Evolutionary conservation across 2,797 vertebrate species (phyloP).

Genomic region (Coreius guichenoti): DNA sequence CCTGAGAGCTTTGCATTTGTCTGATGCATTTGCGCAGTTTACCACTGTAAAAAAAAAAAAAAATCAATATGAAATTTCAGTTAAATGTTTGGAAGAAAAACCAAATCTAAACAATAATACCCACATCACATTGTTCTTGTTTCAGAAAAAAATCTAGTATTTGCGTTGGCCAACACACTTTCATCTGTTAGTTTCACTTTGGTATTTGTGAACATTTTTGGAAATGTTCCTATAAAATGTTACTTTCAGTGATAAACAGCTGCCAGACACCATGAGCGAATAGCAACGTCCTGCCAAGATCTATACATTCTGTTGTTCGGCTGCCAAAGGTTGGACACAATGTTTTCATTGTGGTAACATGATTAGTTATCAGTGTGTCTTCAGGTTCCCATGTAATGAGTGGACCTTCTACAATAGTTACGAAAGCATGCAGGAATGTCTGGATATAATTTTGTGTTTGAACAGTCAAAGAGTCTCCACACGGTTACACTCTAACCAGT

Average conservation of each 20-base stretch:
- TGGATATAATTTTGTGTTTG: slow-evolving; percentile 18
- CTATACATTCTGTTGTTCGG: slow-evolving; percentile 14
- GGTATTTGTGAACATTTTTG: slow-evolving; percentile 7
- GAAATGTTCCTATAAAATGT: slow-evolving; percentile 13
- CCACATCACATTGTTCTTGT: not conserved
- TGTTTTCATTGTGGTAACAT: slow-evolving; percentile 41
- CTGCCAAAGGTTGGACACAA: slow-evolving; percentile 4
- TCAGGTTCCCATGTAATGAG: slow-evolving; percentile 33
- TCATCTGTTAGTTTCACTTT: slow-evolving; percentile 14
- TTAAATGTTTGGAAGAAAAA: slow-evolving; percentile 26
- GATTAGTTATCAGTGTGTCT: slow-evolving; percentile 35
- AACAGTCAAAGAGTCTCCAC: slow-evolving; percentile 27
- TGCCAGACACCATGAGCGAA: slow-evolving; percentile 8
- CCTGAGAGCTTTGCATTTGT: too few relatives aligned
- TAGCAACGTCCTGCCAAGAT: slow-evolving; percentile 10
- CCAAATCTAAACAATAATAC: slow-evolving; percentile 18
- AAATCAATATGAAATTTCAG: slow-evolving; percentile 24
- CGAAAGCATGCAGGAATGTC: slow-evolving; percentile 32
- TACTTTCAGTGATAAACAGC: slow-evolving; percentile 21
- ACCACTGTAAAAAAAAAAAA: slow-evolving; percentile 1
- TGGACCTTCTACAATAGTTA: slow-evolving; percentile 37
- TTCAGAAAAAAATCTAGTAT: not conserved
- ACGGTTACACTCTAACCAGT: not conserved
- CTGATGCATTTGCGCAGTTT: not conserved
- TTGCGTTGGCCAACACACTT: slow-evolving; percentile 1